These are phyloP conservation scores for Rhea pennata DNA, from an alignment of 2,113 vertebrate species.

Conservation along the genomic window DNA sequence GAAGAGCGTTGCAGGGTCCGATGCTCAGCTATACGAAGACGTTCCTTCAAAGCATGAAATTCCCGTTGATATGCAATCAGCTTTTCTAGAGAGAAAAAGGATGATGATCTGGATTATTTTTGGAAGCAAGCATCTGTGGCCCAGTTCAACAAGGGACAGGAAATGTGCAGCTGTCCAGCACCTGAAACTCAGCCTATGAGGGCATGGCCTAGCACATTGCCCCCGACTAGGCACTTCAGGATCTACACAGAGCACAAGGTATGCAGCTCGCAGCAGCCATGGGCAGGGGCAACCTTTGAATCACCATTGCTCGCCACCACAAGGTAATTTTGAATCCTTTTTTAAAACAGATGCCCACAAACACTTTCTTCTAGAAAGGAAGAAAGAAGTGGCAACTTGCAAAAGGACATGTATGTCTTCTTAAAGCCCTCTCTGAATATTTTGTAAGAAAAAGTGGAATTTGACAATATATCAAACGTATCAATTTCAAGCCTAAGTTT, in stretches of 20 bases:
- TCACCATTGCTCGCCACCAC: background rate
- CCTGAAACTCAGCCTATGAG: background rate
- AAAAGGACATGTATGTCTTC: background rate
- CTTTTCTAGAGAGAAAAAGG: constrained; percentile 83
- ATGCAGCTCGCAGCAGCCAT: rapidly evolving
- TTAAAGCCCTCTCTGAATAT: background rate
- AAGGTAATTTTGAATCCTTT: background rate
- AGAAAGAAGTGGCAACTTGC: background rate
- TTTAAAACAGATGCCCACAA: background rate
- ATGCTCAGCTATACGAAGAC: constrained; percentile 94
- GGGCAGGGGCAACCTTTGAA: background rate
- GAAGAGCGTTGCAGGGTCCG: constrained; percentile 95
- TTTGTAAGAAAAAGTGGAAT: background rate
- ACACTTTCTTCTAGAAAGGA: background rate
- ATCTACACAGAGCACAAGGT: rapidly evolving
- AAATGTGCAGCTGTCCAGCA: background rate
- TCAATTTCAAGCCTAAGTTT: background rate
- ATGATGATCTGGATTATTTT: background rate
- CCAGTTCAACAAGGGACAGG: background rate
- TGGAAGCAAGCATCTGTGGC: background rate
- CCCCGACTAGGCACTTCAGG: background rate
- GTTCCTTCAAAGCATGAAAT: constrained; percentile 95
- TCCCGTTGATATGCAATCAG: constrained; percentile 94
- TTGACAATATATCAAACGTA: background rate
- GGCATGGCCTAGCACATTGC: background rate